Base-by-base conservation (phyloP, 2,113 vertebrate species). In the Pomatorhinus ruficollis region DNA sequence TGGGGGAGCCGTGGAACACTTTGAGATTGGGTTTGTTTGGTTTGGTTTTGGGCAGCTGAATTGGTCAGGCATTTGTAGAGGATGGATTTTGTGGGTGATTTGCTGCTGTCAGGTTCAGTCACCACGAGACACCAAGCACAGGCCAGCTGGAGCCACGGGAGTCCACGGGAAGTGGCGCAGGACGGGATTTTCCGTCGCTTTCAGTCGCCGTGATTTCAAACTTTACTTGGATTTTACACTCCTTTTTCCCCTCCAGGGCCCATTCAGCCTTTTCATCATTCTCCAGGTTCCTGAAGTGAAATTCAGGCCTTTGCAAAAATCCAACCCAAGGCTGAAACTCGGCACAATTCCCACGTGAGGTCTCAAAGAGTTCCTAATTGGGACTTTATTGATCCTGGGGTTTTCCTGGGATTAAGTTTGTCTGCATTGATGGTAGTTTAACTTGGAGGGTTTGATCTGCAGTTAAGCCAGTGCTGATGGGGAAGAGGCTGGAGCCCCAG, bases 1-100 rank as follows among this genome's bases (percentile, higher is more conserved):
- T 5, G 8, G 28, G 15, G 18, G 8, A 17, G 50, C 4, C 0
- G 0, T 17, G 53, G 30, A 19, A 2, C 33, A 0, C 16, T 14
- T 1, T 6, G 45, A 45, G 6, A 1, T 54, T 44, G 59, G 45
- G 5, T 79, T 56, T 21, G 52, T 61, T 77, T 70, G 27, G 30
- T 33, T 54, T 31, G 5, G 4, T 81, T 57, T 63, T 63, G 65
- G 57, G 65, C 49, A 80, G 33, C 45, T 25, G 57, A 18, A 12
- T 47, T 77, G 50, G 63, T 31, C 39, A 61, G 20, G 63, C 61
- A 1, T 42, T 49, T 64, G 47, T 40, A 37, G 72, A 8, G 25
- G 60, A 37, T 40, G 5, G 42, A 45, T 71, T 15, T 3, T 33
- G 68, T 9, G 56, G 53, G 65, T 2, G 22, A 40, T 83, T 57